Base-by-base conservation (phyloP, 2,113 vertebrate species). In the Sclerurus mexicanus region DNA sequence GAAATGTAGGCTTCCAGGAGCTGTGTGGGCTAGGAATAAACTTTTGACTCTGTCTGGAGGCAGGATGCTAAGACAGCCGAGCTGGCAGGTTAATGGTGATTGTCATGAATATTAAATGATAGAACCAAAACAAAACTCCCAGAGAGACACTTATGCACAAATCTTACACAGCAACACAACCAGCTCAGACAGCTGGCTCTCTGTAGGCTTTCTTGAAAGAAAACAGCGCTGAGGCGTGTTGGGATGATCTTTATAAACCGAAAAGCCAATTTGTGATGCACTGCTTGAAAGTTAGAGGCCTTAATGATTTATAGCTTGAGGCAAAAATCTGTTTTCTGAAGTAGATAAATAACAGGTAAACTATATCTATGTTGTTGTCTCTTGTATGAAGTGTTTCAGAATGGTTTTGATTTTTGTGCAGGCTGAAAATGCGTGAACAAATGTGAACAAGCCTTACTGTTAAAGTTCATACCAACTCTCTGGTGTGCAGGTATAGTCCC, bases 21-120 rank as follows among this genome's bases (percentile, higher is more conserved):
- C 77, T 80, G 60, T 81, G 80, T 80, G 67, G 68, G 82, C 88
- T 86, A 77, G 52, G 40, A 85, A 50, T 71, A 91, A 91, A 91
- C 87, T 91, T 95, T 12, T 66, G 78, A 67, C 71, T 80, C 83
- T 80, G 20, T 91, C 77, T 79, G 55, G 53, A 93, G 87, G 92
- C 93, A 93, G 85, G 87, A 91, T 93, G 74, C 78, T 83, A n/a
- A 74, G 50, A 66, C 6, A 12, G 85, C 55, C 80, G 67, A 85
- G 89, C 81, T 83, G 75, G 91, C 90, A 90, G 75, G 90, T 94
- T 93, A 94, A 88, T 47, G 79, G 71, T 75, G 90, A 87, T 81
- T 93, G 85, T 84, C 93, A 90, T 96, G 85, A 96, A 96, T 95
- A 94, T 90, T 86, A 95, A 94, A 96, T 90, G 90, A 62, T n/a